phyloP scores from a whole-genome alignment of 2,888 invertebrate genomes.

The Yponomeuta evonymella region DNA sequence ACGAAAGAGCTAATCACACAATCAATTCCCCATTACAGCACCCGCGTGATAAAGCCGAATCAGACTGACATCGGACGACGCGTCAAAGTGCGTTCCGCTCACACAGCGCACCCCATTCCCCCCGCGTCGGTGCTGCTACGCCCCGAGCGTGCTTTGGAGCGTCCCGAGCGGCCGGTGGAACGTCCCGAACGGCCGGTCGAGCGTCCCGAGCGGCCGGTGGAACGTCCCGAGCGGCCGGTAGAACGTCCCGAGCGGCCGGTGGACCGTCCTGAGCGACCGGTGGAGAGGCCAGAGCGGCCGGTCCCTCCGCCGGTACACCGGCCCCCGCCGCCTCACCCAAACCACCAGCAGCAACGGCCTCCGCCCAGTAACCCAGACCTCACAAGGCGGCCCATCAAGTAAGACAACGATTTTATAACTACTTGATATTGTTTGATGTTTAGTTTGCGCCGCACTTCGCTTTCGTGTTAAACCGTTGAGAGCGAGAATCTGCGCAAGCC shows the following conservation, averaged over 20 bases:
- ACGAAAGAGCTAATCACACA: neutral
- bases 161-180: conserved; percentile 29
- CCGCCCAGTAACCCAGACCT: conserved; percentile 79
- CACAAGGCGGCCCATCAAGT: conserved; percentile 84
- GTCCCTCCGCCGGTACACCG: conserved; percentile 31
- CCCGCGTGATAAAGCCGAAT: conserved; percentile 94
- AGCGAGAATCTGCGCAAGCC: too few species aligned
- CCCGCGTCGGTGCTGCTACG: conserved; percentile 26
- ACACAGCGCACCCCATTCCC: conserved; percentile 27
- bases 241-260: conserved; percentile 16
- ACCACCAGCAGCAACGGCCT: conserved; percentile 62
- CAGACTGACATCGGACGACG: conserved; percentile 92
- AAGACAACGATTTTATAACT: conserved; percentile 33
- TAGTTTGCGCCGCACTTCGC: neutral
- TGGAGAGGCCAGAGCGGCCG: conserved; percentile 36
- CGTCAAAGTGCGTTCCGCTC: conserved; percentile 81
- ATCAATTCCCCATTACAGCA: conserved; percentile 74
- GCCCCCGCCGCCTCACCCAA: conserved; percentile 52
- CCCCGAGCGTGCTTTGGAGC: conserved; percentile 30
- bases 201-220: conserved; percentile 30
- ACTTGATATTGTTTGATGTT: neutral
- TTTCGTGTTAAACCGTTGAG: too few species aligned
- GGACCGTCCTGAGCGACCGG: conserved; percentile 46
- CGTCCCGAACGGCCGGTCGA: conserved; percentile 28
- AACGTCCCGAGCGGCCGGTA: conserved; percentile 23